Evolutionary conservation across 1,140 invertebrate genomes (phyloP).

Genomic region (Leptonema lineaticorne): DNA sequence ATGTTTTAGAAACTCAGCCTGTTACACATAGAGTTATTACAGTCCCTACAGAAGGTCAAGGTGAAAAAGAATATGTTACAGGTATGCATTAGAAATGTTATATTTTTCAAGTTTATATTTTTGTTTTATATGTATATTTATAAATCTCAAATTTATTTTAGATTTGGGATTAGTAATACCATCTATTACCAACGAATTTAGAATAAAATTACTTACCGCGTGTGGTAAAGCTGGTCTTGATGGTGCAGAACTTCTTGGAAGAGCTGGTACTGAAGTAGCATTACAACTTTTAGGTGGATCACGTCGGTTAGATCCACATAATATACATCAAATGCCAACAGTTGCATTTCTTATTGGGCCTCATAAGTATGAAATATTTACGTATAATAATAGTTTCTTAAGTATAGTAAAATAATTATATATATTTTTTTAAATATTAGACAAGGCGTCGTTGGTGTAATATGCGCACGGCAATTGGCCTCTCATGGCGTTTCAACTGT

Average conservation of each 20-base stretch:
- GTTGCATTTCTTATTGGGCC: conserved; percentile 69
- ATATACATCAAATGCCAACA: conserved; percentile 76
- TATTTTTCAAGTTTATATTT: conserved; percentile 38
- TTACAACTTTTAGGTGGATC: conserved; percentile 78
- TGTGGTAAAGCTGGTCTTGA: conserved; percentile 57
- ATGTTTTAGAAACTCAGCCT: conserved; percentile 70
- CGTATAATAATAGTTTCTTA: background rate
- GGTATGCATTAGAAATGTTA: conserved; percentile 45
- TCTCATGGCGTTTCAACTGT: conserved; percentile 71
- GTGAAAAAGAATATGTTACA: conserved; percentile 72
- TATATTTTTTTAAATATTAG: conserved; percentile 32
- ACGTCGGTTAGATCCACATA: conserved; percentile 71
- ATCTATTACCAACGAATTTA: conserved; percentile 61
- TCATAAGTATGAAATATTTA: conserved; percentile 35
- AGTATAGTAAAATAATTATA: background rate
- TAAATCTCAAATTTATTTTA: conserved; percentile 46
- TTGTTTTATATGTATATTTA: background rate
- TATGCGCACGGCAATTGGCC: conserved; percentile 77
- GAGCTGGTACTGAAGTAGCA: conserved; percentile 77
- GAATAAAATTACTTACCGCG: conserved; percentile 64
- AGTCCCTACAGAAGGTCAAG: conserved; percentile 61
- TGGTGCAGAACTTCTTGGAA: conserved; percentile 68
- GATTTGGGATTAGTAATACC: conserved; percentile 77
- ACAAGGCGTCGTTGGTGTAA: conserved; percentile 71
- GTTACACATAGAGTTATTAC: conserved; percentile 69